Percentiles rank a stretch among this genome's conserved stretches.
phyloP scores from a whole-genome alignment of 1,140 invertebrate genomes.

The Centruroides vittatus region DNA sequence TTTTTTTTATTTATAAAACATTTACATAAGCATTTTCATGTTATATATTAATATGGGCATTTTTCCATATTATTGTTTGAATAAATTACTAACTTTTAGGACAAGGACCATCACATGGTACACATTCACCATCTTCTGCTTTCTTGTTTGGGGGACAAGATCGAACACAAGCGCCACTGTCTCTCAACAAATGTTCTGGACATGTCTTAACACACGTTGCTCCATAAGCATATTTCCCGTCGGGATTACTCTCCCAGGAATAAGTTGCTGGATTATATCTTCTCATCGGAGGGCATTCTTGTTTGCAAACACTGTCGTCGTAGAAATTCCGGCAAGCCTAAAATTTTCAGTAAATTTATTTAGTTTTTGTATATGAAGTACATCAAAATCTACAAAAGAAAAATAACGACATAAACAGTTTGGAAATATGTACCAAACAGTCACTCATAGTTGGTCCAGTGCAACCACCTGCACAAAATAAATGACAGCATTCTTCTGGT shows the following conservation, averaged over 20 bases:
- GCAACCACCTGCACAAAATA: conserved; percentile 92
- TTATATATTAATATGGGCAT: background rate
- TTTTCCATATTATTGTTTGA: background rate
- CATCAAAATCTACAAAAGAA: background rate
- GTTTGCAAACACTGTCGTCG: conserved; percentile 85
- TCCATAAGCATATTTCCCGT: conserved; percentile 90
- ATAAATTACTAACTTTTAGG: conserved; percentile 53
- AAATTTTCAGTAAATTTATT: background rate
- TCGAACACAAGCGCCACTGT: conserved; percentile 83
- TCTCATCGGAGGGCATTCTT: conserved; percentile 88
- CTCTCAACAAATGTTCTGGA: conserved; percentile 75
- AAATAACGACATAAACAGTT: too few species aligned
- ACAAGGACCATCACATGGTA: conserved; percentile 84
- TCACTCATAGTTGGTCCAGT: conserved; percentile 81
- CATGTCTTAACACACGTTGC: conserved; percentile 91
- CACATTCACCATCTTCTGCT: conserved; percentile 73
- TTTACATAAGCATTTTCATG: background rate
- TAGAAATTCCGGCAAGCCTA: conserved; percentile 88
- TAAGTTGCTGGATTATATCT: conserved; percentile 82
- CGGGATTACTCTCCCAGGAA: conserved; percentile 77
- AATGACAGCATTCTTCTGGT: conserved; percentile 85
- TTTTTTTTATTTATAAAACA: background rate
- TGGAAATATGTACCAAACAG: conserved; percentile 47
- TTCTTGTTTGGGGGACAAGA: conserved; percentile 80
- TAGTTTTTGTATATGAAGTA: background rate